phyloP scores from a whole-genome alignment of 2,888 invertebrate genomes.

The Amitus sp. region DNA sequence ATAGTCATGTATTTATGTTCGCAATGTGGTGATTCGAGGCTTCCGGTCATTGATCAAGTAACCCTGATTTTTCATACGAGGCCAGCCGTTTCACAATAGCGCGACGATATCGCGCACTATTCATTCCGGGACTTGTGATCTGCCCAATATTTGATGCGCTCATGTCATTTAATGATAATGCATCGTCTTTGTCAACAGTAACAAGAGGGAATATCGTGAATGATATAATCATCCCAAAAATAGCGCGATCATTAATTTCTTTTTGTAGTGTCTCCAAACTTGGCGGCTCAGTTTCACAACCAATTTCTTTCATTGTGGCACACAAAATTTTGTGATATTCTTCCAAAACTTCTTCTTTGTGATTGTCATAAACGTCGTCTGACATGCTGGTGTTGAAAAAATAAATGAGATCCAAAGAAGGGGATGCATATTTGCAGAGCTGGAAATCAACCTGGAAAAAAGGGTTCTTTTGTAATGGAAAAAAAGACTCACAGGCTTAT shows the following conservation, averaged over 20 bases:
- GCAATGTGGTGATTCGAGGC: too few relatives aligned
- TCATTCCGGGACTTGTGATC: constrained; percentile 13
- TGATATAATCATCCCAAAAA: constrained; percentile 46
- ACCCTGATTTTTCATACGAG: constrained; percentile 45
- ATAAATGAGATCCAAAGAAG: constrained; percentile 66
- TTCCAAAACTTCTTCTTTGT: constrained; percentile 41
- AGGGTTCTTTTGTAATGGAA: too few relatives aligned
- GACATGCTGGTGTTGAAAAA: constrained; percentile 64
- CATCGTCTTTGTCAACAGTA: constrained; percentile 46
- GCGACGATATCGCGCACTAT: constrained; percentile 43
- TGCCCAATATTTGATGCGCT: constrained; percentile 41
- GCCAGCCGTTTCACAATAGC: constrained; percentile 47
- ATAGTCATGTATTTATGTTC: too few relatives aligned
- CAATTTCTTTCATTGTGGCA: constrained; percentile 46
- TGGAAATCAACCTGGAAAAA: constrained; percentile 67
- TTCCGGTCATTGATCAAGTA: too few relatives aligned
- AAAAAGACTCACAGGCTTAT: too few relatives aligned
- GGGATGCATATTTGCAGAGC: constrained; percentile 62
- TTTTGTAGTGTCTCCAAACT: constrained; percentile 42
- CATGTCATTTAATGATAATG: constrained; percentile 45
- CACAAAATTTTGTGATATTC: constrained; percentile 48
- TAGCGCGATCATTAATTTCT: constrained; percentile 36
- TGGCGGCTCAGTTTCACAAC: constrained; percentile 50
- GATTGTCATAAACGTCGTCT: constrained; percentile 41
- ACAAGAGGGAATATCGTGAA: constrained; percentile 49